Conservation (phyloP, 2,888 invertebrate species). For the Campaea margaritaria region DNA sequence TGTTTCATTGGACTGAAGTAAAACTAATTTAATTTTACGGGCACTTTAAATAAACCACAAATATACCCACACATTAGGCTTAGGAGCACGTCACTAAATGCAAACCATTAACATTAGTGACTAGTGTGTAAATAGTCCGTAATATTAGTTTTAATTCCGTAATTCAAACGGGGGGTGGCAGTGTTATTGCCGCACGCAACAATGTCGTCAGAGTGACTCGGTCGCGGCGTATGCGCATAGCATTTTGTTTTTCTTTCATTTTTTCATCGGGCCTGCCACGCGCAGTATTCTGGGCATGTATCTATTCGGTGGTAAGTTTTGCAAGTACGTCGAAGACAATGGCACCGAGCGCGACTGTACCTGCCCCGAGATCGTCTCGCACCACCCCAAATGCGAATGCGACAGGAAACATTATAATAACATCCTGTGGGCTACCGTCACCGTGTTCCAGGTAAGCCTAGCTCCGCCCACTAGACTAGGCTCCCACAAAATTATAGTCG, state of each 20-base stretch:
- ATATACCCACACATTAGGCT: constrained; percentile 22
- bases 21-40: constrained; percentile 68
- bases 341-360: constrained; percentile 94
- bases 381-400: constrained; percentile 96
- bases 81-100: constrained; percentile 38
- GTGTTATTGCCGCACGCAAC: constrained; percentile 71
- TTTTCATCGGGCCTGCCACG: constrained; percentile 79
- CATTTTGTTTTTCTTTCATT: constrained; percentile 84
- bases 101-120: constrained; percentile 34
- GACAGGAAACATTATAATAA: constrained; percentile 99
- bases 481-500: constrained; percentile 59
- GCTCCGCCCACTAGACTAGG: constrained; percentile 70
- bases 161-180: constrained; percentile 55
- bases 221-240: constrained; percentile 82
- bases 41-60: constrained; percentile 34
- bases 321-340: constrained; percentile 96
- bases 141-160: constrained; percentile 57
- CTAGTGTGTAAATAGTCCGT: constrained; percentile 47
- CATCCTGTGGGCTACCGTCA: constrained; percentile 98
- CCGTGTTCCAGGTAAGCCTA: constrained; percentile 97
- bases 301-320: constrained; percentile 99
- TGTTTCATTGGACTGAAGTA: constrained; percentile 46
- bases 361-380: constrained; percentile 95
- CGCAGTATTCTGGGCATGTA: constrained; percentile 99
- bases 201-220: constrained; percentile 70